phyloP scores from a whole-genome alignment of 2,797 vertebrate genomes.

The Manis crassicaudata region DNA sequence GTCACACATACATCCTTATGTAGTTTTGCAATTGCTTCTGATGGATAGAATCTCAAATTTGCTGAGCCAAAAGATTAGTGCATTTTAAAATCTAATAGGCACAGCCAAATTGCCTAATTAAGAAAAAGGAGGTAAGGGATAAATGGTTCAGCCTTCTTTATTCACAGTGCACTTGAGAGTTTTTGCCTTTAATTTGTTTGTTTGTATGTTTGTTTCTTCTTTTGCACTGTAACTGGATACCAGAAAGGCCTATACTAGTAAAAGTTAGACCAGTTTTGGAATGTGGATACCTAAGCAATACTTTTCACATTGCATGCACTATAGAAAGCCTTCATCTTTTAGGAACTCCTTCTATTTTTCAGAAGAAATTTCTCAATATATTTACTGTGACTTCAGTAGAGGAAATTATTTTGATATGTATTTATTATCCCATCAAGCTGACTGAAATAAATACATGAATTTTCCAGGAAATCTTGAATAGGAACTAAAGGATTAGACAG shows the following conservation, averaged over 20 bases:
- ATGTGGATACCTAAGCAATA: not conserved
- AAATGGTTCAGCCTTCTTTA: not conserved
- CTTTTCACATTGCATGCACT: not conserved
- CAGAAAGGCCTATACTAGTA: not conserved
- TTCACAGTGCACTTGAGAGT: not conserved
- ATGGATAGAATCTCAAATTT: not conserved
- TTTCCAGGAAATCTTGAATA: slow-evolving; percentile 58
- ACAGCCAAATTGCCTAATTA: not conserved
- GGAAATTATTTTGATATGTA: slow-evolving; percentile 52
- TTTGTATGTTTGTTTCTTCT: not conserved
- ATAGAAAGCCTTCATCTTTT: not conserved
- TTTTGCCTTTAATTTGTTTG: not conserved
- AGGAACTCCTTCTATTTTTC: not conserved
- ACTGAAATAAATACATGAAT: slow-evolving; percentile 34
- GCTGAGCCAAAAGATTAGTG: not conserved
- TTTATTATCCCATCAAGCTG: slow-evolving; percentile 37
- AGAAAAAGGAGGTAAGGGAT: not conserved
- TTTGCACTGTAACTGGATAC: slow-evolving; percentile 17
- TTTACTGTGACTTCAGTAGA: slow-evolving; percentile 21
- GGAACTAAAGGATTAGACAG: slow-evolving; percentile 58
- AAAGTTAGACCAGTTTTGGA: not conserved
- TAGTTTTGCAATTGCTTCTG: not conserved
- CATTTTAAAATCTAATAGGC: not conserved
- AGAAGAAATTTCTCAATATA: not conserved
- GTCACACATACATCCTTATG: not conserved